Evolutionary conservation across 2,797 vertebrate species (phyloP).

Genomic region (Apogon talboti): DNA sequence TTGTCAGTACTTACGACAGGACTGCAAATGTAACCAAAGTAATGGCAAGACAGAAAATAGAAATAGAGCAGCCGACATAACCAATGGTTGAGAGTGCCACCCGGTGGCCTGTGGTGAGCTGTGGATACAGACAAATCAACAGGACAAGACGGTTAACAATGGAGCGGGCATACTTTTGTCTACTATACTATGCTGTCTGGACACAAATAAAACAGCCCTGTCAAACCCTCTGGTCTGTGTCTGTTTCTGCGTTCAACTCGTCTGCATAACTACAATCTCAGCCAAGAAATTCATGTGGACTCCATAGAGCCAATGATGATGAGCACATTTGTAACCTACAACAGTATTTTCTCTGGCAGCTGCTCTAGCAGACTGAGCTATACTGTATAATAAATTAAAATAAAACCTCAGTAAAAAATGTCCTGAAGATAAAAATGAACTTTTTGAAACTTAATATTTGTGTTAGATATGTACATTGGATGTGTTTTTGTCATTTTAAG

Average conservation of each 20-base stretch:
- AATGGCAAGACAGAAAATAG: conserved; percentile 92
- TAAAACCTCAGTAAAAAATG: conserved; percentile 8
- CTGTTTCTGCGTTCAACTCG: neutral
- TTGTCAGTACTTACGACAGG: conserved; percentile 91
- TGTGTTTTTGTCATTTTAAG: neutral
- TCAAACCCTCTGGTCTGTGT: conserved; percentile 6
- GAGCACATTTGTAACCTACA: conserved; percentile 18
- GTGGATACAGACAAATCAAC: conserved; percentile 48
- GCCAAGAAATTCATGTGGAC: conserved; percentile 20
- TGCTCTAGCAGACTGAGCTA: conserved; percentile 4
- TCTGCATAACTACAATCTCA: neutral
- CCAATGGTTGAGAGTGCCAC: conserved; percentile 96
- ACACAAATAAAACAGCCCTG: too few relatives aligned
- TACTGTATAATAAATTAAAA: neutral
- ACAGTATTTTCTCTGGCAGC: conserved; percentile 19
- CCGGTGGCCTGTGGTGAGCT: conserved; percentile 90
- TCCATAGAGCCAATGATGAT: conserved; percentile 11
- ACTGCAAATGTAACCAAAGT: conserved; percentile 95
- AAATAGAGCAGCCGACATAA: conserved; percentile 94
- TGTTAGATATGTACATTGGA: neutral
- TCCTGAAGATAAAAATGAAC: neutral
- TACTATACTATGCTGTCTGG: too few relatives aligned
- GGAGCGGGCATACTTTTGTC: conserved; percentile 3
- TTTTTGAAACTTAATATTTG: neutral
- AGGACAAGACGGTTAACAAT: conserved; percentile 6